Percentiles rank a stretch among this genome's conserved stretches.
Evolutionary conservation across 2,888 invertebrate species (phyloP).

Genomic region (Acleris laterana): DNA sequence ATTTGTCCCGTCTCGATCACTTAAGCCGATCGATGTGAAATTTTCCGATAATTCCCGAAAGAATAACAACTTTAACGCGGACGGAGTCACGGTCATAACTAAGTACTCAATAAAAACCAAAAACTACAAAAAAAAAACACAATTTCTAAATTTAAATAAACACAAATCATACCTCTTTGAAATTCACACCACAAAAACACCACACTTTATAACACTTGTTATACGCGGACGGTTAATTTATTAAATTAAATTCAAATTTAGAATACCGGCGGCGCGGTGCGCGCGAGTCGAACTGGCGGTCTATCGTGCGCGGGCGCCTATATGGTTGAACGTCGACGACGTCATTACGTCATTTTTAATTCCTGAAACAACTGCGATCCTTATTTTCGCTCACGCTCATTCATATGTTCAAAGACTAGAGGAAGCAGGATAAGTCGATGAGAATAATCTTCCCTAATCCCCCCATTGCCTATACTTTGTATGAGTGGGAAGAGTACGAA

Average conservation of each 20-base stretch:
- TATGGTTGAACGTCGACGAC: slow-evolving; percentile 1
- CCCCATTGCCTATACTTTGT: no score
- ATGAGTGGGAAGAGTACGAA: no score
- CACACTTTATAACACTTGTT: neutral
- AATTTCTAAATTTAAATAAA: neutral
- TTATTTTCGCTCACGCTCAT: no score
- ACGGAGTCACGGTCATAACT: no score
- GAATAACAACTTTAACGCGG: no score
- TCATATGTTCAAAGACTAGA: no score
- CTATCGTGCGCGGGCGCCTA: neutral
- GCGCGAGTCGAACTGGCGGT: slow-evolving; percentile 12
- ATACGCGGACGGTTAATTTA: slow-evolving; percentile 5
- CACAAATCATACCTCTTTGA: slow-evolving; percentile 1
- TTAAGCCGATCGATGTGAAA: no score
- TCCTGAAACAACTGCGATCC: no score
- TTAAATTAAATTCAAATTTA: neutral
- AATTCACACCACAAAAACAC: slow-evolving; percentile 6
- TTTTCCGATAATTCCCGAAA: no score
- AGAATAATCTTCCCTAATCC: no score
- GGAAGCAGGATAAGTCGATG: no score
- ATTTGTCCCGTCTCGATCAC: no score
- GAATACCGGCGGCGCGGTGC: slow-evolving; percentile 12
- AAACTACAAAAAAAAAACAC: neutral
- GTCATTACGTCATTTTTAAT: neutral
- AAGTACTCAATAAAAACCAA: neutral